phyloP scores from a whole-genome alignment of 2,797 vertebrate genomes.

The Acipenser ruthenus region DNA sequence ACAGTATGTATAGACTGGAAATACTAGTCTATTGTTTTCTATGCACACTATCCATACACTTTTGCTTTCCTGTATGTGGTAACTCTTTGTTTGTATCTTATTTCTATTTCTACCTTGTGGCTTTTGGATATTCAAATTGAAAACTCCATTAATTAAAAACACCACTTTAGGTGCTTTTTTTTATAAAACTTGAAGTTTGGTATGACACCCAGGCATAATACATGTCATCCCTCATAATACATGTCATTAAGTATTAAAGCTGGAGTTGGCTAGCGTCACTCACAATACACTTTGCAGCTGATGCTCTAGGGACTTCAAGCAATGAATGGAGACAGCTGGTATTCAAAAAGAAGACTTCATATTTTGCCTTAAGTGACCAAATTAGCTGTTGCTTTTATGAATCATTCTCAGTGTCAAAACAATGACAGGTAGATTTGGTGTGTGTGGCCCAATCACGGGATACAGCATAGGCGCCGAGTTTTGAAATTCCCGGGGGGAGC shows the following conservation, averaged over 20 bases:
- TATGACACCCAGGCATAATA: neutral
- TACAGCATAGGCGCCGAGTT: too few relatives aligned
- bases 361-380: constrained; percentile 11
- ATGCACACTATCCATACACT: too few relatives aligned
- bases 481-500: too few relatives aligned
- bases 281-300: constrained; percentile 12
- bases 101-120: too few relatives aligned
- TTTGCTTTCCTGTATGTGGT: too few relatives aligned
- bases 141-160: too few relatives aligned
- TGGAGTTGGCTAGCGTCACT: constrained; percentile 1
- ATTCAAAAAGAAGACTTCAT: constrained; percentile 2
- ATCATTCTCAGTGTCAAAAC: neutral
- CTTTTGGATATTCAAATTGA: too few relatives aligned
- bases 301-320: constrained; percentile 9
- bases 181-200: too few relatives aligned
- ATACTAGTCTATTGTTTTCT: too few relatives aligned
- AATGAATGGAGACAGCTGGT: constrained; percentile 14
- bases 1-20: too few relatives aligned
- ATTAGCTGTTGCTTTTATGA: constrained; percentile 12
- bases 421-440: neutral
- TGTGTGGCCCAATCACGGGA: neutral
- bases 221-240: neutral
- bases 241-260: neutral
- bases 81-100: too few relatives aligned
- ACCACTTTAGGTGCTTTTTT: too few relatives aligned